These are phyloP conservation scores for Euclidia mi DNA, from an alignment of 2,888 invertebrate species.

Conservation along the genomic window DNA sequence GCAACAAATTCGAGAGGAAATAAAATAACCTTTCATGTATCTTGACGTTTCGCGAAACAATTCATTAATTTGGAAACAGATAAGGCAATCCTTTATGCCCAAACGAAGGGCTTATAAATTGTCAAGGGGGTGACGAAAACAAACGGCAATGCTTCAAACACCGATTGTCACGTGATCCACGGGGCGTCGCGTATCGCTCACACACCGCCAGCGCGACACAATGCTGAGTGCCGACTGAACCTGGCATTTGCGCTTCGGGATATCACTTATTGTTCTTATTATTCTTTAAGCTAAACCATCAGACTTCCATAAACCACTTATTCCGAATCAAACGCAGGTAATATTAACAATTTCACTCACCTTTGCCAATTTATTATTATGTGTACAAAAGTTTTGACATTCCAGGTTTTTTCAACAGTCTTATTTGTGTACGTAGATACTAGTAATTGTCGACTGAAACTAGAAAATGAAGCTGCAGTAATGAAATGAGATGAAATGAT, in stretches of 20 bases:
- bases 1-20: constrained; percentile 36
- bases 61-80: constrained; percentile 58
- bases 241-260: constrained; percentile 26
- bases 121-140: constrained; percentile 55
- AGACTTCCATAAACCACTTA: background rate
- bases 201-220: constrained; percentile 28
- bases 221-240: constrained; percentile 26
- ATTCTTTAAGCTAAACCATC: constrained; percentile 31
- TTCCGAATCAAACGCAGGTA: background rate
- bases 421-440: background rate
- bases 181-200: constrained; percentile 29
- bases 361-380: background rate
- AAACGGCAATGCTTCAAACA: constrained; percentile 56
- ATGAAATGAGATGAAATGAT: too few relatives aligned
- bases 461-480: background rate
- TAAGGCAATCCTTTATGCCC: constrained; percentile 56
- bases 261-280: constrained; percentile 41
- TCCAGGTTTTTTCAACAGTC: background rate
- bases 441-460: background rate
- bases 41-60: constrained; percentile 55
- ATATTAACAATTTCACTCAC: background rate
- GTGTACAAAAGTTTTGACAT: too few relatives aligned
- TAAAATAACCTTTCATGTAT: constrained; percentile 53
- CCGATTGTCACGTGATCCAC: constrained; percentile 62
- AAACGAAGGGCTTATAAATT: constrained; percentile 65